phyloP scores from a whole-genome alignment of 30 jellyfish, hydroid and myxozoan genomes.

The Rhopilema esculentum region DNA sequence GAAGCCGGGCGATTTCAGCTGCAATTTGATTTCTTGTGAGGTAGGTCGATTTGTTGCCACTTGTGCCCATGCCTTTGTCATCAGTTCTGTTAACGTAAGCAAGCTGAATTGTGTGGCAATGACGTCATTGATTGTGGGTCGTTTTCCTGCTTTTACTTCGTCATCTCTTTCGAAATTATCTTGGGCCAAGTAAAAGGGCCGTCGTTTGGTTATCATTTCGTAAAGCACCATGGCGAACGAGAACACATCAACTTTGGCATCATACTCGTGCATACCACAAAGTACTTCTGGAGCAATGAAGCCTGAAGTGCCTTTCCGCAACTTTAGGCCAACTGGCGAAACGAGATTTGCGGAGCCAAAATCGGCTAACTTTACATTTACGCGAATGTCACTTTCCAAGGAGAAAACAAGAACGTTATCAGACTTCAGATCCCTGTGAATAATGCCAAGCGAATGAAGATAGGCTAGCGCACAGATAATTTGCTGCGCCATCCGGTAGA shows the following conservation, averaged over 20 bases:
- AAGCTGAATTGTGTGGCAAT: slow-evolving; percentile 60
- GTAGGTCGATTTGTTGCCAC: slow-evolving; percentile 80
- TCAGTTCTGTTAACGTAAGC: slow-evolving; percentile 77
- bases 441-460: slow-evolving; percentile 75
- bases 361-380: slow-evolving; percentile 86
- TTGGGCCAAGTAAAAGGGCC: slow-evolving; percentile 75
- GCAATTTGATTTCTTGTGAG: slow-evolving; percentile 54
- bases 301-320: slow-evolving; percentile 77
- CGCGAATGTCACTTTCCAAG: slow-evolving; percentile 54
- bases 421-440: slow-evolving; percentile 93
- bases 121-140: slow-evolving; percentile 77
- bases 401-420: slow-evolving; percentile 91
- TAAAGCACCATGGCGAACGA: slow-evolving; percentile 88
- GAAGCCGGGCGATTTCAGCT: slow-evolving; percentile 64
- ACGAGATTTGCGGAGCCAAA: slow-evolving; percentile 96
- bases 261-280: slow-evolving; percentile 74
- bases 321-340: slow-evolving; percentile 77
- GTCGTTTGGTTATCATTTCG: slow-evolving; percentile 75
- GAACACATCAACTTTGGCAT: slow-evolving; percentile 87
- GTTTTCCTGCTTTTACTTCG: slow-evolving; percentile 68
- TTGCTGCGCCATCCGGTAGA: slow-evolving; percentile 85
- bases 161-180: slow-evolving; percentile 38
- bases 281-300: slow-evolving; percentile 92
- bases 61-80: slow-evolving; percentile 81
- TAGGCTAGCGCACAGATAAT: slow-evolving; percentile 76